Percentiles rank a stretch among this genome's conserved stretches.
Evolutionary conservation across 1,140 invertebrate genomes (phyloP).

Genomic region (Bombus pyrosoma): DNA sequence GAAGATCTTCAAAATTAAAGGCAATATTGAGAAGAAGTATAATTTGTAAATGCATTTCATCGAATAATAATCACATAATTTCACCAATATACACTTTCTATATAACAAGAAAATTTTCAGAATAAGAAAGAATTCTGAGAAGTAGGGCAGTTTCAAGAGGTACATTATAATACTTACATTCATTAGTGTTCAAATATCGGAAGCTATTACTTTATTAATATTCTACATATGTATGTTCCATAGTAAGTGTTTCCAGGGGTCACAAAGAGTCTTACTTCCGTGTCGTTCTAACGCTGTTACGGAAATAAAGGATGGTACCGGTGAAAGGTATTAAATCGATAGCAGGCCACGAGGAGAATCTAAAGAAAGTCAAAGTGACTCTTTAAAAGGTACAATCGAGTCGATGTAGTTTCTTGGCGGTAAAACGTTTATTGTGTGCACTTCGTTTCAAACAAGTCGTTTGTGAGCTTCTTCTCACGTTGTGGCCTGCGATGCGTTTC

Average conservation of each 20-base stretch:
- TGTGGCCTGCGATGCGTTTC: slow-evolving; percentile 37
- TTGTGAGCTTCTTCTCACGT: slow-evolving; percentile 32
- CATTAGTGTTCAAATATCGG: neutral
- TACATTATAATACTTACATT: neutral
- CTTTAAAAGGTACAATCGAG: slow-evolving; percentile 12
- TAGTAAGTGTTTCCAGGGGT: neutral
- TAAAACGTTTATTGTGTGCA: neutral
- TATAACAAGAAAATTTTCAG: neutral
- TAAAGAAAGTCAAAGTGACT: slow-evolving; percentile 60
- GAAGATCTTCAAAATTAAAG: too few species aligned
- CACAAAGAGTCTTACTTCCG: neutral
- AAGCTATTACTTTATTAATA: neutral
- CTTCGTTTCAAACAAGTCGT: neutral
- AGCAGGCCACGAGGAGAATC: slow-evolving; percentile 21
- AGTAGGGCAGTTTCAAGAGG: neutral
- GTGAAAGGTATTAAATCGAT: slow-evolving; percentile 45
- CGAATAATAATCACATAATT: too few species aligned
- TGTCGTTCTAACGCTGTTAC: neutral
- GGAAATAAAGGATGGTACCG: slow-evolving; percentile 8
- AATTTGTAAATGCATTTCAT: too few species aligned
- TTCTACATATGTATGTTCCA: neutral
- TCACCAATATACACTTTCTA: neutral
- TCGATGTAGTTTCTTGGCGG: neutral
- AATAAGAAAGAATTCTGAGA: neutral
- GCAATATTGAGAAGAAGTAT: too few species aligned